Base-by-base conservation (phyloP, 2,113 vertebrate genomes). In the Morone saxatilis region DNA sequence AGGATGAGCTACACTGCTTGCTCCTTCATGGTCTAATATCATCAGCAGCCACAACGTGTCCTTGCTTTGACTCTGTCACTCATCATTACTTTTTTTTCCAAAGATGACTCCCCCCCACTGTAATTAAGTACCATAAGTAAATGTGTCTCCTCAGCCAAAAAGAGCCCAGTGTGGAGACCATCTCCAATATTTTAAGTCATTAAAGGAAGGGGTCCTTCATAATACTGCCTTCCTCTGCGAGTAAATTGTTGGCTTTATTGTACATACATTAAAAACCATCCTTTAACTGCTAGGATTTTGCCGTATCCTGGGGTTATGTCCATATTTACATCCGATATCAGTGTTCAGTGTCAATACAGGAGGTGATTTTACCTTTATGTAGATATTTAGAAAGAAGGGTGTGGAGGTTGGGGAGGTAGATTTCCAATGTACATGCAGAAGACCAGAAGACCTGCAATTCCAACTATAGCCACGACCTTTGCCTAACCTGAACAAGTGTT, bases 31-130 rank as follows among this genome's bases (percentile, higher is more conserved):
- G 41, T 54, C 65, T 87, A 47, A 57, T 20, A 81, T 81, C 75
- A 83, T 79, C 80, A 67, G 4, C 47, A 81, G 62, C 50, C 53
- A 73, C 36, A 8, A 53, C 0, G 10, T 84, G 90, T 84, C 91
- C 92, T 93, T 90, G 84, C 61, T 74, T 59, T 91, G 88, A 88
- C 91, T 78, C 86, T 67, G 61, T 71, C 73, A 71, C 71, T 84
- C 86, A 78, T 83, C 78, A 86, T 85, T 85, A 74, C 87, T 76
- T 88, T 76, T 63, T 31, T 81, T 77, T 73, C 48, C 51, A 1
- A 47, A 76, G 69, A 89, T 81, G 65, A 78, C 75, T 65, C 76
- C 17, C 9, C 47, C 36, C 36, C 2, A 5, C 17, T 70, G 65
- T 86, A 88, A 91, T 91, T 86, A 92, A 81, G 40, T 43, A n/a